phyloP scores from a whole-genome alignment of 2,113 vertebrate genomes.

The Semicossyphus pulcher region DNA sequence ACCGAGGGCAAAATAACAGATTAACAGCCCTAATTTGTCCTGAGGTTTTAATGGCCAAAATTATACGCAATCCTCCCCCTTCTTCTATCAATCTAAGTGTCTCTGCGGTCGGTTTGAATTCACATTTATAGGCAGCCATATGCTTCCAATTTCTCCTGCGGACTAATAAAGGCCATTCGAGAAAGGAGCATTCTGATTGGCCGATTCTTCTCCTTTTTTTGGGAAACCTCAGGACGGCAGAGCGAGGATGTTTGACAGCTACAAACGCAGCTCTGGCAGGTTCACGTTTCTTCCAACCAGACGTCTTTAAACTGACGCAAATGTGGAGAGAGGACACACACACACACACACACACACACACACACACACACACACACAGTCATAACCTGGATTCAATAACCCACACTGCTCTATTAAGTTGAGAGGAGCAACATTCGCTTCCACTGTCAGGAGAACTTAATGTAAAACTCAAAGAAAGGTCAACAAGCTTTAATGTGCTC shows the following conservation, averaged over 20 bases:
- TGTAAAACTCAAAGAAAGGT: conserved; percentile 48
- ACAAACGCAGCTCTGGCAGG: conserved; percentile 75
- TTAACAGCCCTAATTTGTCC: conserved; percentile 82
- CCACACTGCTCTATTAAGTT: conserved; percentile 56
- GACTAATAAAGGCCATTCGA: conserved; percentile 78
- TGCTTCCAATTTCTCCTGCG: conserved; percentile 79
- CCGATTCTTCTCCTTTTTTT: conserved; percentile 39
- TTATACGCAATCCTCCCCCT: conserved; percentile 67
- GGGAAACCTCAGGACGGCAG: conserved; percentile 54
- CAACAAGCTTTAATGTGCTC: conserved; percentile 47
- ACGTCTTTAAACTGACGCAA: conserved; percentile 70
- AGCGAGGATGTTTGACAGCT: conserved; percentile 76
- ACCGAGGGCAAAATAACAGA: conserved; percentile 80
- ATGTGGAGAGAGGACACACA: conserved; percentile 46
- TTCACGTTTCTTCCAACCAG: conserved; percentile 67
- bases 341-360: conserved; percentile 34
- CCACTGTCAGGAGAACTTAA: conserved; percentile 58
- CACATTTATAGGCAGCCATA: conserved; percentile 70
- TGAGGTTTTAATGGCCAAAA: conserved; percentile 80
- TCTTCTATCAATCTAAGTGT: conserved; percentile 72
- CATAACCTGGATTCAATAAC: conserved; percentile 69
- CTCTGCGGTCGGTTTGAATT: conserved; percentile 74
- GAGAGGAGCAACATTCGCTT: conserved; percentile 36
- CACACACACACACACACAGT: conserved; percentile 6
- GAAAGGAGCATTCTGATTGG: conserved; percentile 70